phyloP scores from a whole-genome alignment of 2,888 invertebrate genomes.

The Lottia gigantea region DNA sequence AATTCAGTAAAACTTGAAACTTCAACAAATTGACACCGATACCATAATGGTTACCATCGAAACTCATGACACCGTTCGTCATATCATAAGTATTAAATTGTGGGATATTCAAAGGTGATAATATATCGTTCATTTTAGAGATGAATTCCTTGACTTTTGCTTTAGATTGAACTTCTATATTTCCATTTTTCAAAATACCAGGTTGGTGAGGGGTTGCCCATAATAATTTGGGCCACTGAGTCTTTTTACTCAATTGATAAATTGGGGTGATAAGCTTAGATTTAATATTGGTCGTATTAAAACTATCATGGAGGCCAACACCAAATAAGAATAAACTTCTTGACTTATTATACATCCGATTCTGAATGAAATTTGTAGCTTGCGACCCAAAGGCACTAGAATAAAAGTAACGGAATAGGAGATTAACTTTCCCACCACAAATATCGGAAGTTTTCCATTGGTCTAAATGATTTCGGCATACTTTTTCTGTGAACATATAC shows the following conservation, averaged over 20 bases:
- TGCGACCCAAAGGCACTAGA: background rate
- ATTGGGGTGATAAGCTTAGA: slow-evolving; percentile 12
- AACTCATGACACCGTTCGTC: slow-evolving; percentile 31
- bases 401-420: slow-evolving; percentile 21
- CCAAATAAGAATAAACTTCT: slow-evolving; percentile 28
- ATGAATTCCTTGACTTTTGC: slow-evolving; percentile 23
- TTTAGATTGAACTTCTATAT: slow-evolving; percentile 12
- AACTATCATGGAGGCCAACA: slow-evolving; percentile 28
- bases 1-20: slow-evolving; percentile 25
- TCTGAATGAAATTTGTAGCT: slow-evolving; percentile 12
- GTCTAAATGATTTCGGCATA: slow-evolving; percentile 19
- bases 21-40: slow-evolving; percentile 28
- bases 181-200: slow-evolving; percentile 30
- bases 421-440: slow-evolving; percentile 17
- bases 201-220: slow-evolving; percentile 29
- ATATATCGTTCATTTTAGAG: slow-evolving; percentile 5
- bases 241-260: slow-evolving; percentile 1
- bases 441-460: background rate
- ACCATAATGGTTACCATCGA: slow-evolving; percentile 31
- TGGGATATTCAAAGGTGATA: slow-evolving; percentile 19
- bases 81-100: slow-evolving; percentile 29
- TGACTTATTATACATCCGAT: slow-evolving; percentile 10
- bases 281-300: slow-evolving; percentile 13
- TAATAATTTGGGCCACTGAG: slow-evolving; percentile 23
- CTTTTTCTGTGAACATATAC: slow-evolving; percentile 27